These are phyloP conservation scores for Pseudochaenichthys georgianus DNA, from an alignment of 2,797 vertebrate genomes.

Conservation along the genomic window DNA sequence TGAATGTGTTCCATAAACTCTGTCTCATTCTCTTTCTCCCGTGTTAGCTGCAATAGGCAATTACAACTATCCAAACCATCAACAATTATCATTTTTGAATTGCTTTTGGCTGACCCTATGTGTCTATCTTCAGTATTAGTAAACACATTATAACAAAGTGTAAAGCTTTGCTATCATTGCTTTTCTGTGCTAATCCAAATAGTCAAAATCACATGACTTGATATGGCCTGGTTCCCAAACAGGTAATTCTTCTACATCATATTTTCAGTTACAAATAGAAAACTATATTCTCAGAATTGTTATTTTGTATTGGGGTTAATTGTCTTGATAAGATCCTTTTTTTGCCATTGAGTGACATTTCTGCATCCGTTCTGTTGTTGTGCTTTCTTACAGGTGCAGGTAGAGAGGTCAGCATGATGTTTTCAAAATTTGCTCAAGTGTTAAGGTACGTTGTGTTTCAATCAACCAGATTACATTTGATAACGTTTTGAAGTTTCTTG, in stretches of 20 bases:
- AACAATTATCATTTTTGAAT: too few species aligned
- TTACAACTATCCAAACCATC: too few species aligned
- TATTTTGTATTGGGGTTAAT: neutral
- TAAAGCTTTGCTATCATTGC: too few species aligned
- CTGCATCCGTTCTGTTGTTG: neutral
- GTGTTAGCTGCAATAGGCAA: too few species aligned
- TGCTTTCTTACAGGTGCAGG: conserved; percentile 57
- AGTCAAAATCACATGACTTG: neutral
- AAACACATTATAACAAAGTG: neutral
- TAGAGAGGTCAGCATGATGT: conserved; percentile 66
- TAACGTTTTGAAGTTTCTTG: neutral
- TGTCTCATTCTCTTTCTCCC: too few species aligned
- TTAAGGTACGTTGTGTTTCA: conserved; percentile 67
- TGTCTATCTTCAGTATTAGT: too few species aligned
- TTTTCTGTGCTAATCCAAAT: neutral
- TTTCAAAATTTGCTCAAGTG: conserved; percentile 72
- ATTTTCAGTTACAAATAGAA: neutral
- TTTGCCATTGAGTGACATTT: neutral
- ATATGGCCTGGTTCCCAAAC: neutral
- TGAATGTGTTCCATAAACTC: too few species aligned
- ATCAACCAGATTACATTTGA: neutral
- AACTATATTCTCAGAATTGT: neutral
- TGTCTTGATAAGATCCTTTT: neutral
- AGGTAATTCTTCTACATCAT: neutral
- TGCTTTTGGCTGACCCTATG: too few species aligned